A percentile compares a stretch with the other conserved stretches of the same genome.
These are phyloP conservation scores for Pseudoips prasinana DNA, from an alignment of 2,888 invertebrate genomes.

Conservation along the genomic window DNA sequence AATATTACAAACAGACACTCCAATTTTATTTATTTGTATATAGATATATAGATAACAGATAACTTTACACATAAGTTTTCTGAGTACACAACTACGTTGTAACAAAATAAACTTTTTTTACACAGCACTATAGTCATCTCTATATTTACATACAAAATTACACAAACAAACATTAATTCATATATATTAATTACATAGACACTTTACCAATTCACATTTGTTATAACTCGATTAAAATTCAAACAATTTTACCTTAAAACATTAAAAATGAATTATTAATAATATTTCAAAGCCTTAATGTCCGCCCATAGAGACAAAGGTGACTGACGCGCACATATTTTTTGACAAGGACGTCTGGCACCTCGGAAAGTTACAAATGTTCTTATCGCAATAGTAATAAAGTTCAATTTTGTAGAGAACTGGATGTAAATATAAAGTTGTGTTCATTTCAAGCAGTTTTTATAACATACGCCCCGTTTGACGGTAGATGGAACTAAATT, in stretches of 20 bases:
- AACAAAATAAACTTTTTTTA: too few species aligned
- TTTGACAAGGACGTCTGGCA: constrained; percentile 28
- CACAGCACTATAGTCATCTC: too few species aligned
- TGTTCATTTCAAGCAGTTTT: constrained; percentile 37
- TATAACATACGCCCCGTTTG: constrained; percentile 47
- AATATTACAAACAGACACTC: too few species aligned
- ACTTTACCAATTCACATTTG: constrained; percentile 21
- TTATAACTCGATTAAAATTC: constrained; percentile 30
- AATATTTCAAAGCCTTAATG: constrained; percentile 43
- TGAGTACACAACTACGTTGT: too few species aligned
- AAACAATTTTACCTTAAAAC: constrained; percentile 32
- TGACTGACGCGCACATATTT: constrained; percentile 48
- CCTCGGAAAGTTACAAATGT: not conserved
- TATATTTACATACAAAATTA: not conserved
- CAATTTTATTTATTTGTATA: too few species aligned
- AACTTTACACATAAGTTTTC: too few species aligned
- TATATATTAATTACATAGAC: constrained; percentile 21
- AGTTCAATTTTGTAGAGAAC: constrained; percentile 3
- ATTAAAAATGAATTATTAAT: constrained; percentile 35
- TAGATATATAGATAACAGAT: too few species aligned
- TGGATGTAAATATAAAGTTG: constrained; percentile 21
- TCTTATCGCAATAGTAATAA: fast-evolving
- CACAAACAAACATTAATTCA: constrained; percentile 1
- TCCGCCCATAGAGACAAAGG: constrained; percentile 59
- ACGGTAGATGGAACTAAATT: constrained; percentile 50